Evolutionary conservation across 1,140 invertebrate species (phyloP), one percentile per base, ranked within the genome.

Genomic region (Nephotettix cincticeps): DNA sequence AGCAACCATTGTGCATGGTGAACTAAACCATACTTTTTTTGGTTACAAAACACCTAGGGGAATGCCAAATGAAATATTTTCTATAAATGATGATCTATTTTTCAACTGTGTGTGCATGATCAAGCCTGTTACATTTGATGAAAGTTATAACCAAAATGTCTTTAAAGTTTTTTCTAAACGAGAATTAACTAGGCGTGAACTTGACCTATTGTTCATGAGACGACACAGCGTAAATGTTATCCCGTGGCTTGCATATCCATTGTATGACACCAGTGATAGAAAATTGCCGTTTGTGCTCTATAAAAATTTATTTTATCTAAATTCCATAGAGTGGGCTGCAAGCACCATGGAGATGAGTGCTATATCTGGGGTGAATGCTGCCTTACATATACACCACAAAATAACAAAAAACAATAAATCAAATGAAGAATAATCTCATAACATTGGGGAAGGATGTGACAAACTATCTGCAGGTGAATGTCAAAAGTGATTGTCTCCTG

Each of bases 311-410:
- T 91, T 87, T 79, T 84, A 90, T 76, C 76, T 88, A 0, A 91
- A 91, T 83, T 85, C 85, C 9, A 88, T 91, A 66, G 90, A 91
- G 79, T 85, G 86, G 83, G 85, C 85, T 13, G 89, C 88, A 1
- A 89, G 88, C 79, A 87, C 89, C 0, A 91, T 91, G 85, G 90
- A 91, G 81, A 91, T 90, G 88, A 87, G 85, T 79, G 82, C 84
- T 19, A 86, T 91, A 68, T 84, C 83, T 56, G 89, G 83, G 0
- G 85, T 84, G 78, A 91, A 91, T 81, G 84, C 87, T 32, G 90
- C 89, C 19, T 79, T 89, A 63, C 79, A 30, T 58, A 58, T 58
- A n/a, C n/a, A n/a, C n/a, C n/a, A n/a, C n/a, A n/a, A n/a, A n/a
- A n/a, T n/a, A n/a, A n/a, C n/a, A n/a, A n/a, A n/a, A n/a, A n/a